A percentile compares a stretch with the other conserved stretches of the same genome.
phyloP scores from a whole-genome alignment of 1,140 invertebrate species.

The Trichonephila clavata region DNA sequence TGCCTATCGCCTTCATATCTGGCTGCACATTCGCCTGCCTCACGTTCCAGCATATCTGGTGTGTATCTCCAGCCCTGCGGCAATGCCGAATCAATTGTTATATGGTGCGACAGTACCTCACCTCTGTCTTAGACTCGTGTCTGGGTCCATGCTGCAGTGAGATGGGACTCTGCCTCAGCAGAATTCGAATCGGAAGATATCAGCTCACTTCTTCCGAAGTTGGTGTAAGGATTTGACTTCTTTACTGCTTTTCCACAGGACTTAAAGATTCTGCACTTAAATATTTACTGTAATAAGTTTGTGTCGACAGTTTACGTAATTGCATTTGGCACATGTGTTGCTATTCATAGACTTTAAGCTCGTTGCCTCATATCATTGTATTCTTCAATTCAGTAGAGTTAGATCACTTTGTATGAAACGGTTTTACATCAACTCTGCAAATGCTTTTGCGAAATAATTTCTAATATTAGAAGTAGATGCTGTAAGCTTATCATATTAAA shows the following conservation, averaged over 20 bases:
- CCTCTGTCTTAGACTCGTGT: slow-evolving; percentile 84
- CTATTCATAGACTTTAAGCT: no score
- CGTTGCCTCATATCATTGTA: no score
- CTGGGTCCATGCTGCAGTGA: slow-evolving; percentile 85
- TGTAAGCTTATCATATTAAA: no score
- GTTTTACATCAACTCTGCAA: no score
- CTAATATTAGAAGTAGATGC: no score
- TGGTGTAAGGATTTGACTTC: background rate
- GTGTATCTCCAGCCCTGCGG: slow-evolving; percentile 85
- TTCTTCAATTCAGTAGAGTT: no score
- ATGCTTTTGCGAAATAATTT: no score
- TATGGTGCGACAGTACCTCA: slow-evolving; percentile 84
- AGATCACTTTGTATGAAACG: no score
- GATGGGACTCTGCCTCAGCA: slow-evolving; percentile 85
- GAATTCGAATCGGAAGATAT: slow-evolving; percentile 83
- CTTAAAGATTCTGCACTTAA: no score
- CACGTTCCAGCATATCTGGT: slow-evolving; percentile 90
- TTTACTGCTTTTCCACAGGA: background rate
- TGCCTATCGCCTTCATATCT: slow-evolving; percentile 86
- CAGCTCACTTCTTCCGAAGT: slow-evolving; percentile 56
- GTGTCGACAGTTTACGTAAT: no score
- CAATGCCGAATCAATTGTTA: slow-evolving; percentile 86
- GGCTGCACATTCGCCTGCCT: slow-evolving; percentile 88
- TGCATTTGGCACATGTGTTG: no score
- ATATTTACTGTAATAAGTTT: no score